A percentile compares a stretch with the other conserved stretches of the same genome.
These are phyloP conservation scores for Epirrhoe tristata DNA, from an alignment of 2,888 invertebrate genomes.

Conservation along the genomic window DNA sequence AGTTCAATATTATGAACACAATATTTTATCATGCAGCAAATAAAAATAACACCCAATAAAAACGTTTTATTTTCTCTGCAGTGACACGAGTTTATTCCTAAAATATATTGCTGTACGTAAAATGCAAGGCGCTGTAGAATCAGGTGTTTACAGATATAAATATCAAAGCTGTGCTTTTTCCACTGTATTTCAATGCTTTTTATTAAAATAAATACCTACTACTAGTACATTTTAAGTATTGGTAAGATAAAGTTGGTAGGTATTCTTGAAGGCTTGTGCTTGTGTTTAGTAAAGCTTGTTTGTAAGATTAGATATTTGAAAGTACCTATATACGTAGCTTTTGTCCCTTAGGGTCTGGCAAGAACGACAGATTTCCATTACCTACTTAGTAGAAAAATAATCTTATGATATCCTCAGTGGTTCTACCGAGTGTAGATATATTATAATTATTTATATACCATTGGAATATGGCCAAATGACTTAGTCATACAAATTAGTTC, in stretches of 20 bases:
- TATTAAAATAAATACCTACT: background rate
- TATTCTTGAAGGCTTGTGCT: too few species aligned
- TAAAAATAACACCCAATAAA: background rate
- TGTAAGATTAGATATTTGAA: too few species aligned
- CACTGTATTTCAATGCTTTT: background rate
- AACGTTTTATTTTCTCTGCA: slow-evolving; percentile 14
- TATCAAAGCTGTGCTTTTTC: slow-evolving; percentile 25
- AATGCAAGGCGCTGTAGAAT: slow-evolving; percentile 47
- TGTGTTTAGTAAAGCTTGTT: too few species aligned
- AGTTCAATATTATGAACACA: background rate
- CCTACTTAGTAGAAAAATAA: background rate
- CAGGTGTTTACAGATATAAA: slow-evolving; percentile 38
- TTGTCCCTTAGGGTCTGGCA: too few species aligned
- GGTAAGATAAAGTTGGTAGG: too few species aligned
- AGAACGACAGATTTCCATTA: background rate
- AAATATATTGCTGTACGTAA: slow-evolving; percentile 50
- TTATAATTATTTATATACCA: too few species aligned
- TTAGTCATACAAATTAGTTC: slow-evolving; percentile 7
- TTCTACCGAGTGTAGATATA: background rate
- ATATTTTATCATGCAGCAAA: background rate
- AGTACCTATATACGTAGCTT: too few species aligned
- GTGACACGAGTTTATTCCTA: slow-evolving; percentile 19
- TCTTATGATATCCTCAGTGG: background rate
- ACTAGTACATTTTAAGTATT: too few species aligned
- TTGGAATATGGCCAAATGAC: background rate